Percentiles rank a stretch among this genome's conserved stretches.
Conservation (phyloP, 1,140 invertebrate species). For the Dendrolimus punctatus region DNA sequence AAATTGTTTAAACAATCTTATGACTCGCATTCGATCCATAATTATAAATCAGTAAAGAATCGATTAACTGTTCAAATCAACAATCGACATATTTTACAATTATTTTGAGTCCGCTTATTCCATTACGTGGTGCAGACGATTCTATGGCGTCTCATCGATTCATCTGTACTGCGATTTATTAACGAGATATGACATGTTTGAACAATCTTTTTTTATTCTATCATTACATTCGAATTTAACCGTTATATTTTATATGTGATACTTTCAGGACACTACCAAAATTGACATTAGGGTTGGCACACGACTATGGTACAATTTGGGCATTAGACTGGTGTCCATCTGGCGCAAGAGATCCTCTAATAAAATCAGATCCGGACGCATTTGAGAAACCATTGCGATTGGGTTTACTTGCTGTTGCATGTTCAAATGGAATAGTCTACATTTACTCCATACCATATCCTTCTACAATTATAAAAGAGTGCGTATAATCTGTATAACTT, state of each 20-base stretch:
- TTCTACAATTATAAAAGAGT: constrained; percentile 31
- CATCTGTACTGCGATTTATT: too few relatives aligned
- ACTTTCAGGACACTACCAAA: constrained; percentile 27
- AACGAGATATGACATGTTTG: background rate
- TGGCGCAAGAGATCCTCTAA: constrained; percentile 72
- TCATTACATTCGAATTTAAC: background rate
- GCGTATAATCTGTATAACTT: constrained; percentile 8
- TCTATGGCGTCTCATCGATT: too few relatives aligned
- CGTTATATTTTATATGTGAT: background rate
- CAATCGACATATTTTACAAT: background rate
- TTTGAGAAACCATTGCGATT: constrained; percentile 51
- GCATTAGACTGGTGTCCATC: constrained; percentile 84
- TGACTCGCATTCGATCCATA: too few relatives aligned
- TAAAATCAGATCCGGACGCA: constrained; percentile 5
- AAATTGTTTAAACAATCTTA: too few relatives aligned
- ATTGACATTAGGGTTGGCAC: constrained; percentile 71
- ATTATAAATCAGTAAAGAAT: too few relatives aligned
- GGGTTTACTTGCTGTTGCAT: constrained; percentile 80
- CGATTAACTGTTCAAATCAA: background rate
- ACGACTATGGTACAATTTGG: constrained; percentile 79
- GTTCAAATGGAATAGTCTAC: constrained; percentile 75
- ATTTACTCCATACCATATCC: constrained; percentile 77
- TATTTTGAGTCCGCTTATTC: background rate
- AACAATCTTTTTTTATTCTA: background rate
- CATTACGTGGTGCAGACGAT: too few relatives aligned